Conservation (phyloP, 53 echinoderm and acorn worm species). For the Holothuria scabra region DNA sequence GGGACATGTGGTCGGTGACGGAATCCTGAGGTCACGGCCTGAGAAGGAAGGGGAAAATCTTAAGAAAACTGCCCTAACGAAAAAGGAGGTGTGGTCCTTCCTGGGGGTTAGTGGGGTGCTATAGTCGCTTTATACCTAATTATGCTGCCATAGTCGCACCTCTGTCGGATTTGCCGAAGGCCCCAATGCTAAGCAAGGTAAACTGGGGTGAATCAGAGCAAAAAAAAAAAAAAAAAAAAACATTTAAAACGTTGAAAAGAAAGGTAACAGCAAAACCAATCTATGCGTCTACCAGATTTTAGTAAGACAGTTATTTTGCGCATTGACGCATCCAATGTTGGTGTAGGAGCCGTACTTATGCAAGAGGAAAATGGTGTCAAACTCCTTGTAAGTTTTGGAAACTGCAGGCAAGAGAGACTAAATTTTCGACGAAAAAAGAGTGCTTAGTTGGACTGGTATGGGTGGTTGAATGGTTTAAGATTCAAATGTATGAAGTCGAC, state of each 20-base stretch:
- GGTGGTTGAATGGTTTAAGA: slow-evolving; percentile 4
- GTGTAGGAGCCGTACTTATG: background rate
- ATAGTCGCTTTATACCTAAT: slow-evolving; percentile 39
- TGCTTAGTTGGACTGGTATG: background rate
- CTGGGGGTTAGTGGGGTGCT: slow-evolving; percentile 34
- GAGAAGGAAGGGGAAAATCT: slow-evolving; percentile 35
- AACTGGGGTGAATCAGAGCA: slow-evolving; percentile 32
- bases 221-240: no score
- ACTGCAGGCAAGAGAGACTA: background rate
- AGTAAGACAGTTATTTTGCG: no score
- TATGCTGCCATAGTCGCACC: slow-evolving; percentile 18
- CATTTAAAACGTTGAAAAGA: background rate
- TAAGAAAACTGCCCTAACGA: background rate
- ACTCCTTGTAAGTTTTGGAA: background rate
- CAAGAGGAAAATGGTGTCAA: background rate
- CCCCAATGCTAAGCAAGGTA: slow-evolving; percentile 3
- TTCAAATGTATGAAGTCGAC: no score
- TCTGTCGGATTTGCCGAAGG: slow-evolving; percentile 22
- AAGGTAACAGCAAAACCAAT: background rate
- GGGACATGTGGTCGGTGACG: slow-evolving; percentile 34
- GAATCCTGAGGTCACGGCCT: background rate
- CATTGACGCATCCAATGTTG: background rate
- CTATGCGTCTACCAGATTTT: no score
- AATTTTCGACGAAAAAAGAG: background rate
- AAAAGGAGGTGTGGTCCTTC: slow-evolving; percentile 31